These are phyloP conservation scores for Acanthosepion pharaonis DNA, from an alignment of 2,888 invertebrate species.

Conservation along the genomic window DNA sequence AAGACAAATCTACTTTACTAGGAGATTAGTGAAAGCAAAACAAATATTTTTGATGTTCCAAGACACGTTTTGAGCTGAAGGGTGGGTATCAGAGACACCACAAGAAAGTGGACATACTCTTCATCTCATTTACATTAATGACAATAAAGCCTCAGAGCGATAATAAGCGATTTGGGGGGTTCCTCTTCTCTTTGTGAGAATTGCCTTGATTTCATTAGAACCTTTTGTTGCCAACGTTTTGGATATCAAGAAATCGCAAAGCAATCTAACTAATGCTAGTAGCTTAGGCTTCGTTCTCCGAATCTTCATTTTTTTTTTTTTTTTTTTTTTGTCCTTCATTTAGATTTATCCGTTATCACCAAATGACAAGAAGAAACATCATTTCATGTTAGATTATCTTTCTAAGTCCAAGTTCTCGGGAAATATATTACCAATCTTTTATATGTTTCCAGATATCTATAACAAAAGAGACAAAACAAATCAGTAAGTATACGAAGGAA, in stretches of 20 bases:
- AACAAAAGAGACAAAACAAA: too few relatives aligned
- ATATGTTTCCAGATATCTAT: too few relatives aligned
- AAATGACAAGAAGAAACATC: too few relatives aligned
- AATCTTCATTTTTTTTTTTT: too few relatives aligned
- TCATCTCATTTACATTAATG: conserved; percentile 41
- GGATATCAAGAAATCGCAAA: not conserved
- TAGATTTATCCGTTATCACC: too few relatives aligned
- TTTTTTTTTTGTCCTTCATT: too few relatives aligned
- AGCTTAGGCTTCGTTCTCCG: not conserved
- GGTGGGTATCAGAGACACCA: not conserved
- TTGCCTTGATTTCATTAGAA: conserved; percentile 45
- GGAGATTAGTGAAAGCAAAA: conserved; percentile 8
- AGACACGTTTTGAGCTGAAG: not conserved
- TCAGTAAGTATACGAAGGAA: too few relatives aligned
- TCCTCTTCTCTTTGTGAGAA: not conserved
- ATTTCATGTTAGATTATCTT: too few relatives aligned
- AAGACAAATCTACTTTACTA: not conserved
- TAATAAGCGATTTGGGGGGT: conserved; percentile 8
- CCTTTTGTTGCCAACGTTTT: conserved; percentile 3
- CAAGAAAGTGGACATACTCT: conserved; percentile 34
- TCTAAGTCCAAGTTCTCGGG: too few relatives aligned
- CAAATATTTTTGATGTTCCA: conserved; percentile 13
- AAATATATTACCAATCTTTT: too few relatives aligned
- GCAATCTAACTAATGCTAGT: conserved; percentile 39
- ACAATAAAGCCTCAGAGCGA: conserved; percentile 35